Evolutionary conservation across 2,113 vertebrate genomes (phyloP), one percentile per base, ranked within the genome.

Genomic region (Coryphaenoides rupestris): DNA sequence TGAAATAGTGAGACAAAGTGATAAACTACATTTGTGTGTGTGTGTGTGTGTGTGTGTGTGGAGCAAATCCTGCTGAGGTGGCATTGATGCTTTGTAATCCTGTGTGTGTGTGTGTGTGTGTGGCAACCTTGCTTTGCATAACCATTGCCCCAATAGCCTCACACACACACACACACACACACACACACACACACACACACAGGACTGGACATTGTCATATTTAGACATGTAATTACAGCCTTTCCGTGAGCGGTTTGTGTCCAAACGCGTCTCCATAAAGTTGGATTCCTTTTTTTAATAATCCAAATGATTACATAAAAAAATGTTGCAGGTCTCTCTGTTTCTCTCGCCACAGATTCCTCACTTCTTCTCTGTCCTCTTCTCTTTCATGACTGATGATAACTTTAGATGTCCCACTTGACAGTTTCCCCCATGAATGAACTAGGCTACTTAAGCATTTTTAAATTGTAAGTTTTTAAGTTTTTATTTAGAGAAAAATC

Each of bases 201-300:
- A 60, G 72, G 77, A 75, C 75, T 77, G 74, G 75, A 73, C 28
- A 55, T 72, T 68, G 76, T 83, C 77, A 84, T 72, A 84, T 80
- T 79, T 80, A 82, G 77, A 84, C 72, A 61, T n/a, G 23, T 76
- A 82, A 76, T 81, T 82, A 80, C 75, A 58, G 74, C 74, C 74
- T 62, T 53, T 66, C 59, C 61, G 57, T 55, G 62, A 62, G 65
- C 61, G 67, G 58, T 66, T 13, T 66, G 50, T 70, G 63, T 72
- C 55, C 71, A 56, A 77, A 12, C 60, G 4, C 45, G 55, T 63
- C 26, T 66, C 19, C 68, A 60, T 69, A 65, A 21, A 15, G 19
- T 60, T 45, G 55, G 59, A 56, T 52, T 67, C 22, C 61, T 9
- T 19, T 19, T 19, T 19, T 5, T 5, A 17, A 19, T 53, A 19